phyloP scores from a whole-genome alignment of 1,140 invertebrate species.

The Dreissena polymorpha region DNA sequence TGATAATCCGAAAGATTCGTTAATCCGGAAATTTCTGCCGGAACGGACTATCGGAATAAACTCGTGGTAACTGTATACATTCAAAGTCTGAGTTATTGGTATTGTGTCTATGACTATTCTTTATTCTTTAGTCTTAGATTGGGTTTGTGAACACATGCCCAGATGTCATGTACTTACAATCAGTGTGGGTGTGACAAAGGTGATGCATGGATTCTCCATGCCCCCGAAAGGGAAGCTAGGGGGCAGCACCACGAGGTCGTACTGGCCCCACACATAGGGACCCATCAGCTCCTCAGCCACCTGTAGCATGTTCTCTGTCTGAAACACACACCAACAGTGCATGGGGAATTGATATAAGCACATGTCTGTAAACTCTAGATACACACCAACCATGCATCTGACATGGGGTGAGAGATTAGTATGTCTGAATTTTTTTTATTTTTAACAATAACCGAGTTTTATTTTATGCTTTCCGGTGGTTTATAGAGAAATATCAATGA shows the following conservation, averaged over 20 bases:
- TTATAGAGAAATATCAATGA: no score
- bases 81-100: not conserved
- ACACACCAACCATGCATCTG: not conserved
- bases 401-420: not conserved
- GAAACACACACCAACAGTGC: constrained; percentile 20
- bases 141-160: not conserved
- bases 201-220: constrained; percentile 98
- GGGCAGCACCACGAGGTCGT: constrained; percentile 95
- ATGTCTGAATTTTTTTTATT: not conserved
- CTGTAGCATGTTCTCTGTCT: constrained; percentile 91
- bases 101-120: not conserved
- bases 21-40: not conserved
- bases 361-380: not conserved
- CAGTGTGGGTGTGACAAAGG: constrained; percentile 95
- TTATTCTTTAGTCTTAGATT: not conserved
- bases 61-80: not conserved
- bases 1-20: not conserved
- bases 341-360: not conserved
- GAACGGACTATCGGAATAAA: not conserved
- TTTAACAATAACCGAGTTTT: not conserved
- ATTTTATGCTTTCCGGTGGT: no score
- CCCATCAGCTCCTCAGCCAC: constrained; percentile 87
- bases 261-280: constrained; percentile 80
- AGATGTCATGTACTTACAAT: constrained; percentile 80
- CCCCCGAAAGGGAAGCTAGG: constrained; percentile 97